Evolutionary conservation across 2,797 vertebrate species (phyloP), one percentile per base, ranked within the genome.

Genomic region (Taeniopygia guttata): DNA sequence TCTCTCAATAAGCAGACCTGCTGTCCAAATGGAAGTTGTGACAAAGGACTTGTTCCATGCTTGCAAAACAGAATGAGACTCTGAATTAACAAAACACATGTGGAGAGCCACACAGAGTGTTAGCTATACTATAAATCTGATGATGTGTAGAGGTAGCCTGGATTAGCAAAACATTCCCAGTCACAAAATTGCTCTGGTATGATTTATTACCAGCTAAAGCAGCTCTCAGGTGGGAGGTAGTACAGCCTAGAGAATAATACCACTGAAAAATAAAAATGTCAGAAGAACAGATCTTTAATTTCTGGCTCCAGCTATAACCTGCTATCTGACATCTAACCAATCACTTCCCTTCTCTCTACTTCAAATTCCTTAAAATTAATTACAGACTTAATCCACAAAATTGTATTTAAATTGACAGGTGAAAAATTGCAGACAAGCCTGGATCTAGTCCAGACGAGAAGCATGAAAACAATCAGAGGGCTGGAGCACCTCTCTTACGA

Each of bases 91-190:
- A 87, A 79, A 93, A 93, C 36, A 79, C 40, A 79, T 16, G 9
- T 76, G 9, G 13, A 34, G 40, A 92, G 52, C 45, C 56, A 83
- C 54, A 85, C 72, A 56, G 27, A 64, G 25, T 42, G 38, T 54
- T 77, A 95, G 68, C 68, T 74, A 46, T 54, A 85, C 25, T 49
- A 83, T 92, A 92, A 91, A 85, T 34, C 34, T 85, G 64, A 80
- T 52, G 29, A 68, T 72, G 36, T 85, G 56, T 48, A 89, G 60
- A 83, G 56, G n/a, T 42, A 91, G 45, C 13, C 46, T 89, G 84
- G 55, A 93, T 91, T 83, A 89, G 81, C 51, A 80, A 94, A 95
- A 93, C 75, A 80, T 76, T 90, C 75, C 42, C 75, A 74, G 68
- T 77, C 64, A 80, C 64, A 67, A 94, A 92, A 93, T 23, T 20